phyloP scores from a whole-genome alignment of 1,140 invertebrate genomes.

The Drosophila chauvacae region DNA sequence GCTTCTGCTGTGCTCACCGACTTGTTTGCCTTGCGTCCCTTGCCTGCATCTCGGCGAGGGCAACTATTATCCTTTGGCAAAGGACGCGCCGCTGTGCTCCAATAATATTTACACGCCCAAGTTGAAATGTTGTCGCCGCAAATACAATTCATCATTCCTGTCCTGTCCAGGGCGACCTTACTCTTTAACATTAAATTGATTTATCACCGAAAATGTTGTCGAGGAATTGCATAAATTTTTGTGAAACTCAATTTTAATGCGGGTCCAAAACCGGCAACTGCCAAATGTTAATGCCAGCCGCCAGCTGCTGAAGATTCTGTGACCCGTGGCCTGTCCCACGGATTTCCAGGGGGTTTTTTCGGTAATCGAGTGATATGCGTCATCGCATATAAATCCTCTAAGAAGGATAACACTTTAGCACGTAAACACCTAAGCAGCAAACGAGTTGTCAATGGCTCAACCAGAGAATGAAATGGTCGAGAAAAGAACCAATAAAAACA shows the following conservation, averaged over 20 bases:
- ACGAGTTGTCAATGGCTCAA: constrained; percentile 71
- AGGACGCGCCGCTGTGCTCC: constrained; percentile 39
- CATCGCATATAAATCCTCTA: constrained; percentile 53
- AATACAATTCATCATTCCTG: constrained; percentile 75
- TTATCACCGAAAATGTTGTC: constrained; percentile 62
- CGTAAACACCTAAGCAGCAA: constrained; percentile 72
- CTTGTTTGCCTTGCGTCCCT: constrained; percentile 23
- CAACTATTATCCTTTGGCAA: constrained; percentile 52
- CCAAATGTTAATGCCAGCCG: constrained; percentile 11
- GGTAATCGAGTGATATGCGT: constrained; percentile 47
- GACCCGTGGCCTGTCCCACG: constrained; percentile 23
- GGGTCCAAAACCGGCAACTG: constrained; percentile 27
- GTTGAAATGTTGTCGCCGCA: constrained; percentile 62
- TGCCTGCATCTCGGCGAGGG: constrained; percentile 45
- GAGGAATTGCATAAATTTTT: constrained; percentile 67
- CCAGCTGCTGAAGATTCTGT: constrained; percentile 23
- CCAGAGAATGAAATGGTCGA: constrained; percentile 61
- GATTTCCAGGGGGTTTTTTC: constrained; percentile 1
- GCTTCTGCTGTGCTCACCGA: neutral
- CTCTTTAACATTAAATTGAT: constrained; percentile 66
- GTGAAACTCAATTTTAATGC: constrained; percentile 57
- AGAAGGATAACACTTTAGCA: constrained; percentile 71
- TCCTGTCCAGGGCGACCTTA: constrained; percentile 22
- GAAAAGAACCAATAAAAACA: constrained; percentile 72
- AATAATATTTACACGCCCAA: constrained; percentile 76